A percentile compares a stretch with the other conserved stretches of the same genome.
Evolutionary conservation across 2,888 invertebrate genomes (phyloP).

Genomic region (Augiades crinisus): DNA sequence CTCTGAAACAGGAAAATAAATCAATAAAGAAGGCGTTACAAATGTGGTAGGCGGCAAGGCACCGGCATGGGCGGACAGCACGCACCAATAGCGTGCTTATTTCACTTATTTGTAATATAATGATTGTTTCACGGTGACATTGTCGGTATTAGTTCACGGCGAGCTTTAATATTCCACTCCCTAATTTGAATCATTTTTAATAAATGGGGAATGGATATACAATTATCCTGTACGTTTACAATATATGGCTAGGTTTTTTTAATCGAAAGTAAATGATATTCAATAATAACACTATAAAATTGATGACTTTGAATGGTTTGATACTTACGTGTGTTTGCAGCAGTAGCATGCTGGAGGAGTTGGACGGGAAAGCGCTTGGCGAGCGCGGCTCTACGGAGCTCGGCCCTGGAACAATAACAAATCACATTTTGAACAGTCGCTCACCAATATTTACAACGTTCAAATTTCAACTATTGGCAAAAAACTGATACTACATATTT

Average conservation of each 20-base stretch:
- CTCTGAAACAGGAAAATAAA: conserved; percentile 82
- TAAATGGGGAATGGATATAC: too few relatives aligned
- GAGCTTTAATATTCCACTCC: too few relatives aligned
- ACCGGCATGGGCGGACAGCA: conserved; percentile 57
- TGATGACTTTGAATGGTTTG: too few relatives aligned
- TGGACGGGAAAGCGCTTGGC: conserved; percentile 80
- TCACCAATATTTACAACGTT: not conserved
- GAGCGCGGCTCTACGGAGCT: conserved; percentile 80
- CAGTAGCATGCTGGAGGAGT: conserved; percentile 94
- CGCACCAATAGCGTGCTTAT: conserved; percentile 60
- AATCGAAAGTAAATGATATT: too few relatives aligned
- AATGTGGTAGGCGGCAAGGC: conserved; percentile 61
- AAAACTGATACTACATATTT: not conserved
- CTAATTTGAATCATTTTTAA: too few relatives aligned
- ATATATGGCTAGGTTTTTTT: too few relatives aligned
- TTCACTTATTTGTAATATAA: conserved; percentile 34
- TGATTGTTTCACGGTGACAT: conserved; percentile 30
- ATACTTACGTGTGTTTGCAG: conserved; percentile 94
- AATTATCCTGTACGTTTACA: too few relatives aligned
- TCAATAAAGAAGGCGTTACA: conserved; percentile 61
- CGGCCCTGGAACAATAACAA: conserved; percentile 71
- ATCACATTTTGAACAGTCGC: not conserved
- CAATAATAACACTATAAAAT: too few relatives aligned
- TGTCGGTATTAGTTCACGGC: not conserved
- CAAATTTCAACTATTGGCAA: not conserved